Evolutionary conservation across 2,888 invertebrate species (phyloP), one percentile per base, ranked within the genome.

Genomic region (Drosophila fungiperda): DNA sequence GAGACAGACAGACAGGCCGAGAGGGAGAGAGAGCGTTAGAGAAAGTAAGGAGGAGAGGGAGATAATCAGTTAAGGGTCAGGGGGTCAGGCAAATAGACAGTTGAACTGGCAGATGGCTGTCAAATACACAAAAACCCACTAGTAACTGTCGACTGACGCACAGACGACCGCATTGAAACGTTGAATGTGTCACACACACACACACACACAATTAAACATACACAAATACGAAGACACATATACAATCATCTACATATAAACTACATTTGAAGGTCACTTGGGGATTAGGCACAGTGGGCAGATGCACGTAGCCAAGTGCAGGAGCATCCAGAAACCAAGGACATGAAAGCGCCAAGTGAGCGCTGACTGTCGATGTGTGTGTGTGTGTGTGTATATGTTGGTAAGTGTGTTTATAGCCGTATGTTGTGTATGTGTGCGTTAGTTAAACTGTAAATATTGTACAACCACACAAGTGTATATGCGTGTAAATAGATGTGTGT

Each of bases 401-500:
- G 33, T 36, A 54, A 32, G 36, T 48, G 62, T 50, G 59, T 58
- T 53, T 63, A 59, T 35, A 53, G 12, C 52, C 32, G 45, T 53
- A 45, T 63, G 36, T 48, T 55, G 63, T 62, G 59, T 62, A 17
- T 61, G 49, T 40, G 58, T 42, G 42, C 55, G 54, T 57, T 76
- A 65, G 54, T 66, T 70, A 53, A 83, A 79, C 73, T 78, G 83
- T 74, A 82, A 84, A 87, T 87, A 82, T 72, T 85, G 58, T 76
- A 59, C 50, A 48, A 73, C 60, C 23, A 33, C 36, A 23, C 1
- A 20, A 15, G 15, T 45, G 20, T 45, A 45, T 7, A 45, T 45
- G 45, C 12, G 20, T 20, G 20, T 12, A 45, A 45, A n/a, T 11
- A 2, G n/a, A 9, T 36, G 15, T 33, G 23, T 33, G 29, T 35